Percentiles rank a stretch among this genome's conserved stretches.
Conservation (phyloP, 1,140 invertebrate genomes). For the Coenobita brevimanus region DNA sequence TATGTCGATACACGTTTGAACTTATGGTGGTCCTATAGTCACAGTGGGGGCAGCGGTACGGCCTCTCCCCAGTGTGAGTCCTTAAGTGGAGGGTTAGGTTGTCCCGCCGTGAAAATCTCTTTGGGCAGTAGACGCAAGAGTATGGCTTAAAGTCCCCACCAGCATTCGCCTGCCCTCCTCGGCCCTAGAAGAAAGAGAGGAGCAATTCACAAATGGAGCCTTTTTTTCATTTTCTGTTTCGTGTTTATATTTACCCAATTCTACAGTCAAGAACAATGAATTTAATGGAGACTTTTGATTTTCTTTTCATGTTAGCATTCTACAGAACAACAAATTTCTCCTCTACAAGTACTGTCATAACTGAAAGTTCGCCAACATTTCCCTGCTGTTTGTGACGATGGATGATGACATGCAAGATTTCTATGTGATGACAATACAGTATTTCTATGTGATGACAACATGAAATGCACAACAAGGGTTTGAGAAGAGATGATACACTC, state of each 20-base stretch:
- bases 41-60: slow-evolving; percentile 83
- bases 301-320: no score
- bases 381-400: no score
- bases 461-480: no score
- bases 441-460: no score
- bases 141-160: slow-evolving; percentile 76
- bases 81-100: slow-evolving; percentile 81
- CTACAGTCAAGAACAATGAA: slow-evolving; percentile 8
- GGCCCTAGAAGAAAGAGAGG: slow-evolving; percentile 64
- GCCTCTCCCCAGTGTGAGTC: slow-evolving; percentile 92
- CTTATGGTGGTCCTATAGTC: slow-evolving; percentile 62
- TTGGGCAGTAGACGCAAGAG: slow-evolving; percentile 86
- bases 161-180: slow-evolving; percentile 59
- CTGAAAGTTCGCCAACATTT: no score
- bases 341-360: no score
- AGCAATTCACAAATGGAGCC: slow-evolving; percentile 46
- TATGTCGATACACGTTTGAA: slow-evolving; percentile 61
- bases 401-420: no score
- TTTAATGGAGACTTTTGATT: no score
- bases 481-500: no score
- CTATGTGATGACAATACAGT: no score
- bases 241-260: no score
- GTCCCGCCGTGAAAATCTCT: slow-evolving; percentile 84
- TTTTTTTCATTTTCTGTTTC: slow-evolving; percentile 41
- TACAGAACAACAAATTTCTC: no score